Conservation (phyloP, 2,113 vertebrate genomes). For the Pionites leucogaster region DNA sequence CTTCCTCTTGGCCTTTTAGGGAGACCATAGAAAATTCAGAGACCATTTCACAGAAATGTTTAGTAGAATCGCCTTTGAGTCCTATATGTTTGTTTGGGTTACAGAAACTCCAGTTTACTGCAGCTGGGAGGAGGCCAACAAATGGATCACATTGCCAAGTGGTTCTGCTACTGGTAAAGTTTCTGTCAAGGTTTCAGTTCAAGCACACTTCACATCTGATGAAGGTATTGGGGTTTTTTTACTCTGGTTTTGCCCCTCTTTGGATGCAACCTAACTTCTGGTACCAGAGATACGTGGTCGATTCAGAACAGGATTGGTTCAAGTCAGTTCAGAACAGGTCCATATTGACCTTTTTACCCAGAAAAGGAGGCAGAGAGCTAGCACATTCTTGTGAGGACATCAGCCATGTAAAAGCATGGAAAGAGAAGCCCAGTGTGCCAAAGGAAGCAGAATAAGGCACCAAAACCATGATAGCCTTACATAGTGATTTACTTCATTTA, state of each 20-base stretch:
- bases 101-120: neutral
- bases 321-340: neutral
- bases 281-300: neutral
- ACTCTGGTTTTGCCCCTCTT: neutral
- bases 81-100: rapidly evolving
- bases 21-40: neutral
- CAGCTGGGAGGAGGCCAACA: neutral
- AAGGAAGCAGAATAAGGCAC: neutral
- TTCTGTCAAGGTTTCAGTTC: conserved; percentile 1
- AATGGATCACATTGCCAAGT: neutral
- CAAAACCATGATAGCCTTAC: neutral
- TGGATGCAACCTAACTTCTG: neutral
- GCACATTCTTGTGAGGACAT: neutral
- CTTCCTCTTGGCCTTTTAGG: neutral
- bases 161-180: neutral
- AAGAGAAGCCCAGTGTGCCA: neutral
- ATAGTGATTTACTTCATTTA: neutral
- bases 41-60: neutral
- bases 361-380: neutral
- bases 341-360: neutral
- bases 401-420: neutral
- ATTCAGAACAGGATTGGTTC: neutral
- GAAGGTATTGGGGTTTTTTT: conserved; percentile 12
- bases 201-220: neutral
- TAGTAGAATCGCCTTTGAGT: neutral